Evolutionary conservation across 2,113 vertebrate genomes (phyloP).

Genomic region (Rhipidura dahli): DNA sequence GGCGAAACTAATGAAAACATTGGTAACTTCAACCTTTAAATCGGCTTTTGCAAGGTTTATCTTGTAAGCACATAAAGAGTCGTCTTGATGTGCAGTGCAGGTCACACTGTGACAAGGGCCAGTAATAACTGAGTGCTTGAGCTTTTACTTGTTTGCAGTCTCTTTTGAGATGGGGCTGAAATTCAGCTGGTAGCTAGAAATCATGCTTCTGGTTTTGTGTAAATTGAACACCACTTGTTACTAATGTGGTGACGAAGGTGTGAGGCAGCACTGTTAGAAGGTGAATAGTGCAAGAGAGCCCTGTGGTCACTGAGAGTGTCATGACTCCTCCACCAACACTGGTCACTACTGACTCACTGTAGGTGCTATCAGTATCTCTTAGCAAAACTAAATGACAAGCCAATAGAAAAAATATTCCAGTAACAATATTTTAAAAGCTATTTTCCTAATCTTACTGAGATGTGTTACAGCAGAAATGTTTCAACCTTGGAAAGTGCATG

Average conservation of each 20-base stretch:
- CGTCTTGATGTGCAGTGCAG: neutral
- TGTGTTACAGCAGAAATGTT: neutral
- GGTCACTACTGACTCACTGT: neutral
- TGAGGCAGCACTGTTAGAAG: neutral
- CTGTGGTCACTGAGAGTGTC: neutral
- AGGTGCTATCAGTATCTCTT: neutral
- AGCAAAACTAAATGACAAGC: neutral
- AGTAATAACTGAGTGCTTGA: neutral
- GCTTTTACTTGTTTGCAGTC: neutral
- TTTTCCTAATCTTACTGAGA: neutral
- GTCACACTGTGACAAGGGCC: neutral
- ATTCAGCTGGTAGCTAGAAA: neutral
- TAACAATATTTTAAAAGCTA: neutral
- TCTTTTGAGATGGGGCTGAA: neutral
- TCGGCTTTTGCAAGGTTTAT: neutral
- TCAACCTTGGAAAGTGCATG: neutral
- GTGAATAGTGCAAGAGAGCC: neutral
- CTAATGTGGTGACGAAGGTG: neutral
- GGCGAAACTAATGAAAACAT: conserved; percentile 96
- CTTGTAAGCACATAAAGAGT: fast-evolving
- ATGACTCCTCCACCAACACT: neutral
- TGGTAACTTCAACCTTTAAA: conserved; percentile 73
- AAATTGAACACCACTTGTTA: neutral
- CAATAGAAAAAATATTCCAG: neutral
- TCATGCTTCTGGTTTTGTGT: neutral